Evolutionary conservation across 64 coral and sea anemone genomes (phyloP).

Genomic region (Montipora foliosa): DNA sequence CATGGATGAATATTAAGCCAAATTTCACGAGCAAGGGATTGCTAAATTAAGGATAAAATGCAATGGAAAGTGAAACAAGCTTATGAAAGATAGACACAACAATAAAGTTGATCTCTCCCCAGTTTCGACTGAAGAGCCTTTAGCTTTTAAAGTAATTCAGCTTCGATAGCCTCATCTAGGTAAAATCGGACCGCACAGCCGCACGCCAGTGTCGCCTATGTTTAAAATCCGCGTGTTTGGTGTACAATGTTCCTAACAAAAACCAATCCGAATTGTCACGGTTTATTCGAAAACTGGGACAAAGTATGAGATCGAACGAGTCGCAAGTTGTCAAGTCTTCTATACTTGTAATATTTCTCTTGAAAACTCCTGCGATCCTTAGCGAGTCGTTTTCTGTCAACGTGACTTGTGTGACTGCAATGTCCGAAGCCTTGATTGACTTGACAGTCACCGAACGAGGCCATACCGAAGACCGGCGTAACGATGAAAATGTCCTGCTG

Average conservation of each 20-base stretch:
- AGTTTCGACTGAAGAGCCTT: no score
- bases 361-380: constrained; percentile 52
- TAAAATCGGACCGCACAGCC: constrained; percentile 39
- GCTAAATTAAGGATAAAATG: neutral
- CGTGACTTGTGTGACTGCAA: constrained; percentile 49
- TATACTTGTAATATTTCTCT: neutral
- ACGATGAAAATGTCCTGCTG: neutral
- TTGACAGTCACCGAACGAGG: constrained; percentile 5
- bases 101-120: no score
- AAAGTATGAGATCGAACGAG: constrained; percentile 75
- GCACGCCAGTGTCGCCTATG: constrained; percentile 57
- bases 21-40: neutral
- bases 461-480: neutral
- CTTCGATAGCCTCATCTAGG: neutral
- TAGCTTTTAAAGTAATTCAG: neutral
- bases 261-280: constrained; percentile 46
- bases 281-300: constrained; percentile 50
- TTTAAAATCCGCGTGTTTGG: constrained; percentile 50
- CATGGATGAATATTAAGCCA: neutral
- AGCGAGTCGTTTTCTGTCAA: constrained; percentile 61
- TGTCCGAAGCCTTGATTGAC: constrained; percentile 11
- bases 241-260: constrained; percentile 72
- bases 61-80: neutral
- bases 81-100: no score
- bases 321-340: neutral